Evolutionary conservation across 2,113 vertebrate genomes (phyloP).

Genomic region (Ictidomys tridecemlineatus): DNA sequence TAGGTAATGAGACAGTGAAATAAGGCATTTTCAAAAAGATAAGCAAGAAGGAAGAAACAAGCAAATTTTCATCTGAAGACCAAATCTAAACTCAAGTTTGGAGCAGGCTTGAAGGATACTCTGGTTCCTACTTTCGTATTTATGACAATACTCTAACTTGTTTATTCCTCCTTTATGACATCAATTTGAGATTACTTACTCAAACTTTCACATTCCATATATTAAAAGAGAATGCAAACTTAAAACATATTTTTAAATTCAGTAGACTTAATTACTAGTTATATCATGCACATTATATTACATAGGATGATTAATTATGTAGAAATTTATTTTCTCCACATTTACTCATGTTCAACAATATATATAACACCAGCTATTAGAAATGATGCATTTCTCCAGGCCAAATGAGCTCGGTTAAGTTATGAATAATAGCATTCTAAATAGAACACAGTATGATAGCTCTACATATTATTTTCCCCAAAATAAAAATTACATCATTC

Average conservation of each 20-base stretch:
- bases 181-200: background rate
- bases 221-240: background rate
- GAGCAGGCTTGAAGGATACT: background rate
- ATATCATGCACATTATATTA: background rate
- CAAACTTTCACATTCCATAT: background rate
- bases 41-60: background rate
- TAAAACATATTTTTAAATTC: background rate
- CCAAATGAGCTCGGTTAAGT: background rate
- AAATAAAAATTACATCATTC: conserved; percentile 37
- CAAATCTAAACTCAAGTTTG: background rate
- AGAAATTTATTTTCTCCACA: background rate
- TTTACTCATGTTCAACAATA: background rate
- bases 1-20: too few relatives aligned
- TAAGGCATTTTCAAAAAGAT: too few relatives aligned
- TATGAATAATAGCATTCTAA: conserved; percentile 25
- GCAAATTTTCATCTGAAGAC: background rate
- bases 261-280: background rate
- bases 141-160: background rate
- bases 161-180: background rate
- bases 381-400: conserved; percentile 27
- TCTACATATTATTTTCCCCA: background rate
- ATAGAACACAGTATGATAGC: background rate
- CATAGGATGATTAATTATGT: background rate
- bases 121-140: background rate
- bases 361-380: conserved; percentile 20